A percentile compares a stretch with the other conserved stretches of the same genome.
phyloP scores from a whole-genome alignment of 2,888 invertebrate species.

The Pammene fasciana region DNA sequence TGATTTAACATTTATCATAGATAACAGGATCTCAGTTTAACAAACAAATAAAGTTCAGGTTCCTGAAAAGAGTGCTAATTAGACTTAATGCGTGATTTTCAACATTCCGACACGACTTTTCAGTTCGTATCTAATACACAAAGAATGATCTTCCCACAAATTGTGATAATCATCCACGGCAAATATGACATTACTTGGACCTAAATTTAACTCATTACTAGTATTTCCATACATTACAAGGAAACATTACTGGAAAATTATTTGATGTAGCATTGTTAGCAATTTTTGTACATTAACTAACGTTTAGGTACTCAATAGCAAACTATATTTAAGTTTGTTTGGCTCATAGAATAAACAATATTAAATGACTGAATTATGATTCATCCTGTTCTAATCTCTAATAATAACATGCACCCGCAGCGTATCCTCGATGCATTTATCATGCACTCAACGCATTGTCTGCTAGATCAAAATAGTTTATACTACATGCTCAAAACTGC shows the following conservation, averaged over 20 bases:
- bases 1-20: conserved; percentile 13
- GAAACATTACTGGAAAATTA: conserved; percentile 22
- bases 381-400: conserved; percentile 35
- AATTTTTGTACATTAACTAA: conserved; percentile 2
- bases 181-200: conserved; percentile 13
- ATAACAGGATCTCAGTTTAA: conserved; percentile 23
- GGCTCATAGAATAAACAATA: conserved; percentile 5
- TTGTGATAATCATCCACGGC: conserved; percentile 30
- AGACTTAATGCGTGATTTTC: conserved; percentile 14
- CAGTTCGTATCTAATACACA: conserved; percentile 32
- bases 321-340: conserved; percentile 12
- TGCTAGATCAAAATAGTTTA: conserved; percentile 26
- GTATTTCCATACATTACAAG: conserved; percentile 13
- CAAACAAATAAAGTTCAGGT: conserved; percentile 17
- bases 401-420: conserved; percentile 32
- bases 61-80: conserved; percentile 28
- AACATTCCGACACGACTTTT: conserved; percentile 33
- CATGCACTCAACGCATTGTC: conserved; percentile 47
- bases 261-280: conserved; percentile 23
- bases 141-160: conserved; percentile 30
- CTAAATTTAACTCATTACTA: conserved; percentile 22
- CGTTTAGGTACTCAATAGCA: neutral
- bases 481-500: conserved; percentile 35
- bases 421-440: conserved; percentile 32
- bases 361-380: conserved; percentile 29